Base-by-base conservation (phyloP, 2,888 invertebrate genomes). In the Microchrysa polita region DNA sequence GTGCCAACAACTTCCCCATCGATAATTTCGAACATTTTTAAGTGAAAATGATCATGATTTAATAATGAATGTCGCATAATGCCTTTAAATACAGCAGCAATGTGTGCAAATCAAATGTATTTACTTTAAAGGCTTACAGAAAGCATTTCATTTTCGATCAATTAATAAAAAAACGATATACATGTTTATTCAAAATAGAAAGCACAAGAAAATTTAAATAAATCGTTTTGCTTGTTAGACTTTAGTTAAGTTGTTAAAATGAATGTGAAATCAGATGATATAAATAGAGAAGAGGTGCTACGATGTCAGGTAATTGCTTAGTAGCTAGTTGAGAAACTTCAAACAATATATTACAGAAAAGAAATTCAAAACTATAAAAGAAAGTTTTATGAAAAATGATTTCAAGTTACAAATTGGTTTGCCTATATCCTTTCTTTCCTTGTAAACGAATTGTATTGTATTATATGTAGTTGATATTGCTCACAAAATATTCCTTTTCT, bases 201-300 rank as follows among this genome's bases (percentile, higher is more conserved):
- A 65, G 65, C 65, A 65, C 65, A 65, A 65, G n/a, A n/a, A n/a
- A 22, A 44, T 20, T 9, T 22, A 34, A 22, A n/a, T 34, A 20
- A n/a, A 20, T 44, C 2, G 48, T 48, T 65, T 65, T 22, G 67
- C 40, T 55, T 55, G 20, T 52, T 52, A 14, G 27, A 34, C 27
- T 7, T 34, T 34, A 34, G 10, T 16, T 44, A 67, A 23, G 16
- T 34, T 40, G 34, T 44, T 48, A 57, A 40, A 55, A 42, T 34
- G 18, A 69, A 69, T 40, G 27, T 40, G 69, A 42, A n/a, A 12
- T 40, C 20, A 27, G 44, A 40, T n/a, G n/a, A n/a, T n/a, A 55
- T 40, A 55, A n/a, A 20, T 67, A 69, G 57, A 67, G 52, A 40
- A 57, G 18, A 23, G 69, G 69, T 69, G 69, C 69, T 69, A 69